Evolutionary conservation across 2,888 invertebrate species (phyloP).

Genomic region (Cepaea hortensis): DNA sequence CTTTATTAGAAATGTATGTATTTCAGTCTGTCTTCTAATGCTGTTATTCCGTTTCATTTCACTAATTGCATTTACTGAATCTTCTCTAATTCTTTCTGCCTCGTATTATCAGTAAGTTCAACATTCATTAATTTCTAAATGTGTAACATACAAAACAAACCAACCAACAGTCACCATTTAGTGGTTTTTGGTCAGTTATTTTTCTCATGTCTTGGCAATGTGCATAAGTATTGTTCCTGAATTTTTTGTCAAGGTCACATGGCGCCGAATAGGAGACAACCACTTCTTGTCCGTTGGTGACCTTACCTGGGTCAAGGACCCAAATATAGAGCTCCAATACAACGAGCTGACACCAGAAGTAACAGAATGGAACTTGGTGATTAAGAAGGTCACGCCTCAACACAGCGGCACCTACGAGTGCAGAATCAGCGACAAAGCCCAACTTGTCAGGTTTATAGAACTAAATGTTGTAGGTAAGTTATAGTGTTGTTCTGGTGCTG

Average conservation of each 20-base stretch:
- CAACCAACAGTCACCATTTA: too few relatives aligned
- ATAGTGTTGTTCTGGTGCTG: conserved; percentile 14
- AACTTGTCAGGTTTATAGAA: conserved; percentile 58
- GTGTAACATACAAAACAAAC: too few relatives aligned
- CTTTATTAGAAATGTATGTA: too few relatives aligned
- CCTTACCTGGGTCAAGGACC: conserved; percentile 61
- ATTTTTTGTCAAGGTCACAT: conserved; percentile 58
- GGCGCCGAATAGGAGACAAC: conserved; percentile 60
- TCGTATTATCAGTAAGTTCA: too few relatives aligned
- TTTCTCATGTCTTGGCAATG: too few relatives aligned
- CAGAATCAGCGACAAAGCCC: conserved; percentile 58
- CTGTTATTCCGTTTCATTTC: too few relatives aligned
- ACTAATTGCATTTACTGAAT: too few relatives aligned
- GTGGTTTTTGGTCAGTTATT: too few relatives aligned
- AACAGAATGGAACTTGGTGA: conserved; percentile 61
- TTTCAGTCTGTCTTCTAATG: too few relatives aligned
- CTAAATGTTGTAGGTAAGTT: conserved; percentile 61
- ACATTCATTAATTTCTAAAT: too few relatives aligned
- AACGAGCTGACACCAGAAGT: conserved; percentile 51
- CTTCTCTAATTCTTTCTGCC: too few relatives aligned
- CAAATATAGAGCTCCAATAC: conserved; percentile 57
- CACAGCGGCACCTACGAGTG: conserved; percentile 65
- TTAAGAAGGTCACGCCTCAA: conserved; percentile 57
- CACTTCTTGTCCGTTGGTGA: conserved; percentile 63
- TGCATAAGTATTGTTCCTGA: too few relatives aligned